A percentile compares a stretch with the other conserved stretches of the same genome.
These are phyloP conservation scores for Anthonomus grandis DNA, from an alignment of 1,140 invertebrate species.

Conservation along the genomic window DNA sequence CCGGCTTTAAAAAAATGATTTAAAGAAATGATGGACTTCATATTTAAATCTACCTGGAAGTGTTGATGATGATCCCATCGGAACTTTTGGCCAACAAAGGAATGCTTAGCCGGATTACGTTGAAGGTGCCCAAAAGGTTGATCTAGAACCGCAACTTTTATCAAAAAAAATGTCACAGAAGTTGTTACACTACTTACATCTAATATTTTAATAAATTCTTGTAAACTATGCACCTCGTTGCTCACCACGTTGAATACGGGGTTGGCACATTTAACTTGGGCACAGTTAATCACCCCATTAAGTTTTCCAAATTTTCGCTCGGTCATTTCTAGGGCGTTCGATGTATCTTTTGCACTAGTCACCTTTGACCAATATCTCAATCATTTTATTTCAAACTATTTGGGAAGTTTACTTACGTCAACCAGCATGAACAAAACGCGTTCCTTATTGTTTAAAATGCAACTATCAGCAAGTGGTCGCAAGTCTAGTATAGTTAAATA, in stretches of 20 bases:
- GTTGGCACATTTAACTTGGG: not conserved
- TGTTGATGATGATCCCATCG: slow-evolving; percentile 19
- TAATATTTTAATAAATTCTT: slow-evolving; percentile 17
- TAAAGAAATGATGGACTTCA: not conserved
- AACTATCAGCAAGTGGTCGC: not conserved
- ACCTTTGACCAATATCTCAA: not conserved
- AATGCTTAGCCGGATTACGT: slow-evolving; percentile 10
- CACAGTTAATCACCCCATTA: slow-evolving; percentile 26
- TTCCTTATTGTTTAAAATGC: not conserved
- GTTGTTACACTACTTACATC: slow-evolving; percentile 8
- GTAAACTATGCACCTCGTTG: slow-evolving; percentile 9
- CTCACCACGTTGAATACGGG: slow-evolving; percentile 7
- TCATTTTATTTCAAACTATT: not conserved
- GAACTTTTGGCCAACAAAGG: slow-evolving; percentile 10
- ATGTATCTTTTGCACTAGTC: slow-evolving; percentile 20
- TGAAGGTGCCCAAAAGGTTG: slow-evolving; percentile 18
- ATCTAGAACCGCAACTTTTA: slow-evolving; percentile 4
- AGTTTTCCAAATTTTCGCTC: slow-evolving; percentile 22
- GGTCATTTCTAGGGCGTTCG: slow-evolving; percentile 11
- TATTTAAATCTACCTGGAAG: slow-evolving; percentile 10
- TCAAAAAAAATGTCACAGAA: not conserved
- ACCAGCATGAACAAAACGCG: slow-evolving; percentile 1
- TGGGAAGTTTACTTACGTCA: not conserved
- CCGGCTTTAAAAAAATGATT: not conserved
- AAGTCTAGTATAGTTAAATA: slow-evolving; percentile 12